These are phyloP conservation scores for Bombycilla garrulus DNA, from an alignment of 2,113 vertebrate species.

Conservation along the genomic window DNA sequence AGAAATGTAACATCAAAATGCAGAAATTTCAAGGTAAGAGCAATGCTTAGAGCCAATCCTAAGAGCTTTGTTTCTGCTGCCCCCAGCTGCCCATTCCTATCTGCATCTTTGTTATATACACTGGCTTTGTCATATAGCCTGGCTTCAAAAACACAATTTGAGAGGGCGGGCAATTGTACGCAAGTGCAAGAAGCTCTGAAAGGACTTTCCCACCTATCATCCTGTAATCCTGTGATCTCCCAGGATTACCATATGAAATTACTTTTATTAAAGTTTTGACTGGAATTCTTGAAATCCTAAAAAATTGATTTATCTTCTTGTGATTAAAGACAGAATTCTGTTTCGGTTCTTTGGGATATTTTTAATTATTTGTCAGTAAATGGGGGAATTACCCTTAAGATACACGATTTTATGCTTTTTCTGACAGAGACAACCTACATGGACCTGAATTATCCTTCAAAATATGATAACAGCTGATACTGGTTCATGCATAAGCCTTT, in stretches of 20 bases:
- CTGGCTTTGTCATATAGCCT: not conserved
- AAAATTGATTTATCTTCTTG: not conserved
- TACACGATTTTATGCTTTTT: not conserved
- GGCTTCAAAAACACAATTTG: not conserved
- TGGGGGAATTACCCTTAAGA: not conserved
- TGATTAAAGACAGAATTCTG: not conserved
- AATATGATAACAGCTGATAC: not conserved
- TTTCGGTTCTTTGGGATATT: not conserved
- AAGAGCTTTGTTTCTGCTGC: constrained; percentile 8
- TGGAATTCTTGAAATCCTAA: not conserved
- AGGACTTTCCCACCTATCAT: not conserved
- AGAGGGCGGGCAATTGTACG: not conserved
- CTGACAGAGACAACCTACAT: not conserved
- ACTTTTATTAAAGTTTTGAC: not conserved
- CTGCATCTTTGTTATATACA: not conserved
- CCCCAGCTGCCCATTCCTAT: not conserved
- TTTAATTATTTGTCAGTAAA: not conserved
- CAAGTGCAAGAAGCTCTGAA: not conserved
- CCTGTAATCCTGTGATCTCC: not conserved
- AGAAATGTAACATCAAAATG: not conserved
- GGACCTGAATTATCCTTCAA: not conserved
- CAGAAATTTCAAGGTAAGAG: not conserved
- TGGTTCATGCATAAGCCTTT: not conserved
- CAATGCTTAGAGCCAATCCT: not conserved
- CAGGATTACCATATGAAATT: not conserved